Conservation (phyloP, 2,113 vertebrate genomes). For the Penelope pileata region DNA sequence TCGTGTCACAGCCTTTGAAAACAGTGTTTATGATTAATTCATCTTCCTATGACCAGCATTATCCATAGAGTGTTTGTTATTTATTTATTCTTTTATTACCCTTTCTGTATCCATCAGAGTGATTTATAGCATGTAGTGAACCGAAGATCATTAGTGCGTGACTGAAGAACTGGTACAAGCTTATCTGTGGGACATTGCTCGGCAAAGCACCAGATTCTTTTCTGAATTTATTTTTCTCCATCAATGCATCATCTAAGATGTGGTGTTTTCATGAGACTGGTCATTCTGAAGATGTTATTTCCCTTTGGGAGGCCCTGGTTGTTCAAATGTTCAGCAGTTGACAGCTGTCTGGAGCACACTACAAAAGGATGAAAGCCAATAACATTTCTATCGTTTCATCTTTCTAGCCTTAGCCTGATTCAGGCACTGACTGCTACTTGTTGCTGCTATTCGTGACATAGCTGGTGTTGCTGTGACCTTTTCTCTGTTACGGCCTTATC, state of each 20-base stretch:
- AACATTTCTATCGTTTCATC: constrained; percentile 75
- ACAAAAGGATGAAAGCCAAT: constrained; percentile 70
- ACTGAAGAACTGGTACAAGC: constrained; percentile 66
- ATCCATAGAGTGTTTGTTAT: constrained; percentile 62
- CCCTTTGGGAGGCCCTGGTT: constrained; percentile 72
- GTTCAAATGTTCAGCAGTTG: constrained; percentile 65
- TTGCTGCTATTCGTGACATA: constrained; percentile 70
- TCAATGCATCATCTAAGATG: constrained; percentile 69
- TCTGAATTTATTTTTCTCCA: constrained; percentile 68
- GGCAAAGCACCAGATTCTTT: constrained; percentile 59
- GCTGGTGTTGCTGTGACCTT: constrained; percentile 69
- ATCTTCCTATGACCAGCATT: constrained; percentile 44
- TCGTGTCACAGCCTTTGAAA: constrained; percentile 44
- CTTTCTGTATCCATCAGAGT: constrained; percentile 54
- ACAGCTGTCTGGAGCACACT: constrained; percentile 70
- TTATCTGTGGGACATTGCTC: constrained; percentile 68
- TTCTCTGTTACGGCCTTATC: constrained; percentile 55
- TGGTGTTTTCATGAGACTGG: constrained; percentile 71
- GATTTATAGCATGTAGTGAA: constrained; percentile 61
- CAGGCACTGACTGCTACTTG: constrained; percentile 73
- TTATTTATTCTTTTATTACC: constrained; percentile 69
- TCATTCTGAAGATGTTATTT: constrained; percentile 71
- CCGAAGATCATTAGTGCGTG: constrained; percentile 60
- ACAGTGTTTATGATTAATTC: constrained; percentile 44
- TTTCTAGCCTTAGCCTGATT: constrained; percentile 59